These are phyloP conservation scores for Sipunculus nudus DNA, from an alignment of 2,888 invertebrate genomes.

Conservation along the genomic window DNA sequence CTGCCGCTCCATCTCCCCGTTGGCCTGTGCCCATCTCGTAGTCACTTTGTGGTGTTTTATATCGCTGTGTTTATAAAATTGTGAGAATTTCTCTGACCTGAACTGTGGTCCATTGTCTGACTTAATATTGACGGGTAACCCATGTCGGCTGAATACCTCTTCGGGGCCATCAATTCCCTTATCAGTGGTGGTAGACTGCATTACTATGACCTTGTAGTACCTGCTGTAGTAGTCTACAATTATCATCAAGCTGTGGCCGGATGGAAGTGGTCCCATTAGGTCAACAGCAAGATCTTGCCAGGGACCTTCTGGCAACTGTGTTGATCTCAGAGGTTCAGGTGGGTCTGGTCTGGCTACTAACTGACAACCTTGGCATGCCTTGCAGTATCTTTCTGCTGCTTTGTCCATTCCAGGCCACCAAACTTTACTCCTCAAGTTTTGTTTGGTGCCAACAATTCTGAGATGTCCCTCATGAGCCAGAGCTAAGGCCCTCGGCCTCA, in stretches of 20 bases:
- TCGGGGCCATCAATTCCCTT: neutral
- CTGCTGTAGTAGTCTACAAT: too few species aligned
- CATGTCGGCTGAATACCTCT: neutral
- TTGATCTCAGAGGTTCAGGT: conserved; percentile 26
- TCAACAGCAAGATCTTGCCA: conserved; percentile 28
- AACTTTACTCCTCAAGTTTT: conserved; percentile 33
- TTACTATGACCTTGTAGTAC: too few species aligned
- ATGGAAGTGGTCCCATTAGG: conserved; percentile 28
- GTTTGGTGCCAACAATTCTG: conserved; percentile 22
- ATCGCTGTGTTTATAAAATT: neutral
- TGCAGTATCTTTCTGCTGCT: conserved; percentile 26
- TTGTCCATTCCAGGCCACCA: conserved; percentile 45
- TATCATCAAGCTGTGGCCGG: too few species aligned
- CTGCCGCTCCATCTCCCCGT: conserved; percentile 14
- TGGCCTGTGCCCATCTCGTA: conserved; percentile 11
- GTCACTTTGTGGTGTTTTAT: conserved; percentile 4
- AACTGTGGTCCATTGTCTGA: conserved; percentile 1
- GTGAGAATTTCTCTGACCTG: neutral
- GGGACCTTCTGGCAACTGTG: conserved; percentile 24
- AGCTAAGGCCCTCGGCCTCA: conserved; percentile 22
- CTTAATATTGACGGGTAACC: neutral
- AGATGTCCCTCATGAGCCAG: conserved; percentile 41
- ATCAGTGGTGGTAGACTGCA: neutral
- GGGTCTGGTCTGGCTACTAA: conserved; percentile 5
- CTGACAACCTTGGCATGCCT: conserved; percentile 35